Conservation (phyloP, 1,140 invertebrate species). For the Orius insidiosus region DNA sequence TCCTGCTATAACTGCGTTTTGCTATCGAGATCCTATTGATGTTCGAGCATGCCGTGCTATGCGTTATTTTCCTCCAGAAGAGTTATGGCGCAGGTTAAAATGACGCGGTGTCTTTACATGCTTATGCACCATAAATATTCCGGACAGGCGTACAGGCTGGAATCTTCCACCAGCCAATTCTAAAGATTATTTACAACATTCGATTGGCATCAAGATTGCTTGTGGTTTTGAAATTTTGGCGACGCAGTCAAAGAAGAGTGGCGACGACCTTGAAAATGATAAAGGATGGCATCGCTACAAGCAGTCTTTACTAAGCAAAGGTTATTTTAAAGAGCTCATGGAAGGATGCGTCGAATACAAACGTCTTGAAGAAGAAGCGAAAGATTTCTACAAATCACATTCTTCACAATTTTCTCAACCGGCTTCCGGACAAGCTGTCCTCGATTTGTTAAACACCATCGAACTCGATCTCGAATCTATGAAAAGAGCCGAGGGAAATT, state of each 20-base stretch:
- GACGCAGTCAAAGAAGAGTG: constrained; percentile 37
- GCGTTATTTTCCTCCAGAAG: constrained; percentile 65
- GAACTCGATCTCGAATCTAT: constrained; percentile 34
- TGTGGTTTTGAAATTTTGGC: constrained; percentile 82
- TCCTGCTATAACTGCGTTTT: constrained; percentile 65
- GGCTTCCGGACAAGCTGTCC: constrained; percentile 38
- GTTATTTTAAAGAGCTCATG: constrained; percentile 38
- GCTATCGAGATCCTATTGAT: constrained; percentile 64
- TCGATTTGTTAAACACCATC: constrained; percentile 31
- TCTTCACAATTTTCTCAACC: constrained; percentile 34
- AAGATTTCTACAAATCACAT: constrained; percentile 50
- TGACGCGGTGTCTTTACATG: constrained; percentile 88
- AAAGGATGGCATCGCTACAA: constrained; percentile 40
- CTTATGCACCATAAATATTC: constrained; percentile 57
- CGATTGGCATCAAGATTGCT: constrained; percentile 69
- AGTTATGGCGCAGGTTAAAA: constrained; percentile 51
- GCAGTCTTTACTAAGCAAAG: constrained; percentile 20
- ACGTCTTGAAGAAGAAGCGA: constrained; percentile 50
- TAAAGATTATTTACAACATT: constrained; percentile 49
- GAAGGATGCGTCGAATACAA: constrained; percentile 67
- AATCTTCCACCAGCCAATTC: constrained; percentile 43
- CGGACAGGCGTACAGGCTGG: constrained; percentile 60
- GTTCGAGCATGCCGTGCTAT: constrained; percentile 48
- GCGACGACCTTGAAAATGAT: constrained; percentile 35
- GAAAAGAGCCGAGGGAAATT: constrained; percentile 29